phyloP scores from a whole-genome alignment of 37 sponge, comb jelly and placozoan species.

The Hormiphora californensis region DNA sequence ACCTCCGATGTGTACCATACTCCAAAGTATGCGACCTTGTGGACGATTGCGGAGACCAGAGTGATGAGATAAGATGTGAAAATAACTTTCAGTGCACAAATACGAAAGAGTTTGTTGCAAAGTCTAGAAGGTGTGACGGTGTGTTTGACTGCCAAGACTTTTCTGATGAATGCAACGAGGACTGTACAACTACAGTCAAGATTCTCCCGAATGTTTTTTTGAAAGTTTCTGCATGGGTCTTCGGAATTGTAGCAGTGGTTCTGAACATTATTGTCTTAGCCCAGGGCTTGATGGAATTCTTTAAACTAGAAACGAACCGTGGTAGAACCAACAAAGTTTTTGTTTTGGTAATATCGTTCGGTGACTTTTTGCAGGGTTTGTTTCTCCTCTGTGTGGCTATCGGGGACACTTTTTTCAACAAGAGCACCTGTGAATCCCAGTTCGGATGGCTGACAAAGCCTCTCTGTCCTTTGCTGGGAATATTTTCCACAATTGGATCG shows the following conservation, averaged over 20 bases:
- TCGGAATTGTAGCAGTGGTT: neutral
- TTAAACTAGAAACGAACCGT: neutral
- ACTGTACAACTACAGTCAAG: neutral
- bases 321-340: neutral
- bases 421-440: slow-evolving; percentile 8
- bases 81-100: slow-evolving; percentile 19
- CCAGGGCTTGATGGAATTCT: neutral
- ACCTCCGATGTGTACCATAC: neutral
- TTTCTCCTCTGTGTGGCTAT: neutral
- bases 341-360: neutral
- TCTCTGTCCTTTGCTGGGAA: neutral
- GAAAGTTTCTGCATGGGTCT: neutral
- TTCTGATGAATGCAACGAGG: neutral
- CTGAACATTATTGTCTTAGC: neutral
- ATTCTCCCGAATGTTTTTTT: neutral
- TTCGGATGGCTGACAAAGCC: neutral
- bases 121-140: neutral
- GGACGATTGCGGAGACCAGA: neutral
- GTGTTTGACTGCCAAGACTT: slow-evolving; percentile 5
- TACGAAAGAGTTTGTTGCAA: neutral
- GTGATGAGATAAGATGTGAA: neutral
- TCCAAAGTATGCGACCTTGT: neutral
- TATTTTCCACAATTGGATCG: neutral
- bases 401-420: neutral
- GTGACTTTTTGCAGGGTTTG: neutral